Percentiles rank a stretch among this genome's conserved stretches.
phyloP scores from a whole-genome alignment of 53 echinoderm and acorn worm species.

The Paracentrotus lividus region DNA sequence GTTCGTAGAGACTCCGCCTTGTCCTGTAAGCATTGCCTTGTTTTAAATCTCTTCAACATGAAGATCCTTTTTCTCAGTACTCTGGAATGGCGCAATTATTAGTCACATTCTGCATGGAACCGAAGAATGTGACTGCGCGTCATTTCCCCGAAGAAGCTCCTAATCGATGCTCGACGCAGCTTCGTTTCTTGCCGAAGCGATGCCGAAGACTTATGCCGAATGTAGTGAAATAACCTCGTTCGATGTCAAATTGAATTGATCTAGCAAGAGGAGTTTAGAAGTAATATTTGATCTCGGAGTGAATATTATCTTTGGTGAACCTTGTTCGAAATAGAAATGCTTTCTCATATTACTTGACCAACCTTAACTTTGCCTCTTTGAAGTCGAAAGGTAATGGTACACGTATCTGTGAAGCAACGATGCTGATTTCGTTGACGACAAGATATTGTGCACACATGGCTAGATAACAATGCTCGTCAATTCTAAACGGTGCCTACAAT shows the following conservation, averaged over 20 bases:
- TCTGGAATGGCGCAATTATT: not conserved
- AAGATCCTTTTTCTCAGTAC: not conserved
- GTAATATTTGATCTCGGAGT: not conserved
- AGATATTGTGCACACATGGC: too few species aligned
- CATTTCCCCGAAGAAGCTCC: constrained; percentile 3
- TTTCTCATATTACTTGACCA: not conserved
- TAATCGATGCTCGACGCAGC: not conserved
- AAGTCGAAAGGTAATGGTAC: not conserved
- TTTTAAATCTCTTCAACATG: not conserved
- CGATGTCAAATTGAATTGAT: not conserved
- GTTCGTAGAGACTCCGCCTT: constrained; percentile 34
- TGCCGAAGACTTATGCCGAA: not conserved
- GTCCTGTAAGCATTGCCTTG: constrained; percentile 20
- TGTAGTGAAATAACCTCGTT: constrained; percentile 24
- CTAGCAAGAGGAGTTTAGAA: not conserved
- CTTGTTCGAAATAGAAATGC: not conserved
- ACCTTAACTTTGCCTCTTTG: not conserved
- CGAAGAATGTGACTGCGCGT: not conserved
- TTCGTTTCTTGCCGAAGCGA: constrained; percentile 39
- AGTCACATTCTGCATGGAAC: constrained; percentile 12
- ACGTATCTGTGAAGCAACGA: not conserved
- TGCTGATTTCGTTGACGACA: too few species aligned
- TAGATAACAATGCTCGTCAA: too few species aligned
- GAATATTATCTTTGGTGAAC: not conserved
- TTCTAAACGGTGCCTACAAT: too few species aligned